Base-by-base conservation (phyloP, 2,888 invertebrate genomes). In the Prenolepis imparis region DNA sequence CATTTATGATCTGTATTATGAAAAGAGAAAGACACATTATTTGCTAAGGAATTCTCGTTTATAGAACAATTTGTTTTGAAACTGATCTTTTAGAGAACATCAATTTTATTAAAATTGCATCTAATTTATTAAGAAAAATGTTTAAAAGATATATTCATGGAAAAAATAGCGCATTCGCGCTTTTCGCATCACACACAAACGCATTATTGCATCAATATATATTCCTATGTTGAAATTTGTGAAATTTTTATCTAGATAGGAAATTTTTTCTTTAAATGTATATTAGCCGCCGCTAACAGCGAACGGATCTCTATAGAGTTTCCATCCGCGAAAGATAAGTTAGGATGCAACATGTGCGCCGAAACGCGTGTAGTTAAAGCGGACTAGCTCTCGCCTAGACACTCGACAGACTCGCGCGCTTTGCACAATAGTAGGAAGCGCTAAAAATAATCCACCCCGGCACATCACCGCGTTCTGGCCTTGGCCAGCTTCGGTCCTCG, bases 391-490 rank as follows among this genome's bases (percentile, higher is more conserved):
- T 24, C 80, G 88, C 88, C 92, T 92, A 91, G 91, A 91, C 91
- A 90, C 91, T 91, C 91, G 91, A 91, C 92, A 91, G 92, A 92
- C 92, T 91, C 87, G 87, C 83, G 87, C 82, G 86, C 90, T 91
- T 91, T 90, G 90, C 88, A 91, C 91, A 91, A 91, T 92, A 91
- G 91, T 91, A 91, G 91, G 91, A 91, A 91, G 91, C 90, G 91
- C 91, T 91, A 91, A 91, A 91, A 91, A 91, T 91, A 91, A 90
- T 87, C 87, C 84, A 86, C 86, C 90, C 87, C 88, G 86, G 88
- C 87, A 87, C 87, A 87, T 67, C 85, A 78, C 90, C 86, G 72
- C 87, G 88, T 90, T 91, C 91, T 90, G 91, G 90, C 91, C 91
- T 91, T 91, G 91, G 91, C 89, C 90, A 91, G 89, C 86, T 88